phyloP scores from a whole-genome alignment of 2,888 invertebrate species.

The Ashinkailepas kermadecensis region DNA sequence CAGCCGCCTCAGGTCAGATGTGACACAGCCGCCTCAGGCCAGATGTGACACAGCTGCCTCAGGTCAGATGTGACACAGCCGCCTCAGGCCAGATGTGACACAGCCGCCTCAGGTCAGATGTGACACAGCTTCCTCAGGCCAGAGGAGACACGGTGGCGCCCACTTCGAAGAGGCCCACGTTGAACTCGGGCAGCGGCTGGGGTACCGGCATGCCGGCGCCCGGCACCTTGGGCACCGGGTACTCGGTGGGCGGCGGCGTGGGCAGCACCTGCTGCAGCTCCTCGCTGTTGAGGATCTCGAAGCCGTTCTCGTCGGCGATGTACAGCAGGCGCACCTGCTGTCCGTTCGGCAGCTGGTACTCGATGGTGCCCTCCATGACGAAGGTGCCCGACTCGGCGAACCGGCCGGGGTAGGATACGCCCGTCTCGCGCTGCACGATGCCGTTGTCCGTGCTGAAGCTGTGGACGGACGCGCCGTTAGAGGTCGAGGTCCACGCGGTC shows the following conservation, averaged over 20 bases:
- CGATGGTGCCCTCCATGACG: constrained; percentile 13
- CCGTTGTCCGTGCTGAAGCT: constrained; percentile 12
- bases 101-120: too few relatives aligned
- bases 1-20: too few relatives aligned
- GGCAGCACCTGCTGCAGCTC: constrained; percentile 12
- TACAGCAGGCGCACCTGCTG: background rate
- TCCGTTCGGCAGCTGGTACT: background rate
- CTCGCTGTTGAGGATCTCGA: constrained; percentile 6
- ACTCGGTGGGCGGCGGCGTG: constrained; percentile 14
- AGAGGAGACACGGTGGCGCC: background rate
- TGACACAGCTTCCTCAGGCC: too few relatives aligned
- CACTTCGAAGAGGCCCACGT: background rate
- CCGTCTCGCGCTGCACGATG: background rate
- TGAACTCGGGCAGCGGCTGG: background rate
- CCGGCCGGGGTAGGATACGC: background rate
- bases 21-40: too few relatives aligned
- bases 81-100: too few relatives aligned
- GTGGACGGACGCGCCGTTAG: background rate
- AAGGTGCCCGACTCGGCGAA: background rate
- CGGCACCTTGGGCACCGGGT: constrained; percentile 5
- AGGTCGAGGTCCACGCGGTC: too few relatives aligned
- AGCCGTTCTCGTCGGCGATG: constrained; percentile 13
- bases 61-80: too few relatives aligned
- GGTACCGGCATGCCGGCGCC: constrained; percentile 5
- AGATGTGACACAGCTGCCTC: too few relatives aligned